Evolutionary conservation across 2,797 vertebrate genomes (phyloP).

Genomic region (Phrynocephalus vlangalii): DNA sequence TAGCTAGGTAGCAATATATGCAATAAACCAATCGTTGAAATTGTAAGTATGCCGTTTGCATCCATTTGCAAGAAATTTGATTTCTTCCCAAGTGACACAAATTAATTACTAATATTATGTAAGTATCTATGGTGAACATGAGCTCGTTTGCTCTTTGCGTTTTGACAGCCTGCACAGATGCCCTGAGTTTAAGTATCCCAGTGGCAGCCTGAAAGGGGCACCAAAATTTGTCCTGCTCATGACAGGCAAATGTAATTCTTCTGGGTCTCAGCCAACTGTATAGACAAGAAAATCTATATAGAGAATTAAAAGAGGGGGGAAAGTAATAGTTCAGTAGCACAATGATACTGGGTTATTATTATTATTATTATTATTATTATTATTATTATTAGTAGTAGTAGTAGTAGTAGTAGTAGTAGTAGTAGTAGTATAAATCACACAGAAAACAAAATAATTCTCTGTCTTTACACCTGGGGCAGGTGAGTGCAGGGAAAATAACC

Average conservation of each 20-base stretch:
- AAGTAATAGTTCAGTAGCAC: no score
- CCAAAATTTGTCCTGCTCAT: conserved; percentile 52
- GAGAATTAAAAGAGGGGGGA: conserved; percentile 4
- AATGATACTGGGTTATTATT: no score
- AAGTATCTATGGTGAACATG: conserved; percentile 17
- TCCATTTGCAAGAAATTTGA: conserved; percentile 3
- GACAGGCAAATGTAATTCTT: conserved; percentile 26
- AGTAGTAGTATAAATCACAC: no score
- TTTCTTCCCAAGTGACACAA: conserved; percentile 36
- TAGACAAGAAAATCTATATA: not conserved
- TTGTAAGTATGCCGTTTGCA: conserved; percentile 8
- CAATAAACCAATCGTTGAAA: conserved; percentile 1
- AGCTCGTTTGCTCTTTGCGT: conserved; percentile 43
- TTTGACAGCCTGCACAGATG: conserved; percentile 55
- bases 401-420: no score
- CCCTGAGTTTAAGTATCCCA: conserved; percentile 45
- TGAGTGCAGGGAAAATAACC: no score
- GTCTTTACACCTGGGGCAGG: no score
- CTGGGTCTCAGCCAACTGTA: conserved; percentile 12
- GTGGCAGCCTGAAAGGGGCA: conserved; percentile 55
- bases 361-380: no score
- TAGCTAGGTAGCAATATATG: conserved; percentile 17
- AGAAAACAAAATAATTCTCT: no score
- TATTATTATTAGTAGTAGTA: no score
- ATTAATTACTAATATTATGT: conserved; percentile 27